These are phyloP conservation scores for Prochilodus magdalenae DNA, from an alignment of 2,113 vertebrate genomes.

Conservation along the genomic window DNA sequence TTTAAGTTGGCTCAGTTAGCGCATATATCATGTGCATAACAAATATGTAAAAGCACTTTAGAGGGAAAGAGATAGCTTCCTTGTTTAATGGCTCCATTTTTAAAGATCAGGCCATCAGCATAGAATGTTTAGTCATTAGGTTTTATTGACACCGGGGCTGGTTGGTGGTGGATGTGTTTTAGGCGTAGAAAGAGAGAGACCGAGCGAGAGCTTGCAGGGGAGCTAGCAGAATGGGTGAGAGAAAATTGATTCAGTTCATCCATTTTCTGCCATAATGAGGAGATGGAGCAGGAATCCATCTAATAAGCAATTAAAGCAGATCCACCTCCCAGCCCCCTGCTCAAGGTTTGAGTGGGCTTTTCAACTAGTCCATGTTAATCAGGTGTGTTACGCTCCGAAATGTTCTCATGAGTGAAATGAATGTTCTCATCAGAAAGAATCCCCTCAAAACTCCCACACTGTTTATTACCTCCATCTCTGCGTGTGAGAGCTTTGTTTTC, in stretches of 20 bases:
- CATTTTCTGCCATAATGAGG: constrained; percentile 40
- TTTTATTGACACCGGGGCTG: constrained; percentile 49
- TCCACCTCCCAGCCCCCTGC: constrained; percentile 37
- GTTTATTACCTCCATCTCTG: not conserved
- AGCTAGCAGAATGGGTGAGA: constrained; percentile 30
- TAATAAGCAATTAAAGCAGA: constrained; percentile 56
- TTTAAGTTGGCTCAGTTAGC: constrained; percentile 52
- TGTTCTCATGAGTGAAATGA: constrained; percentile 20
- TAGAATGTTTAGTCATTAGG: constrained; percentile 49
- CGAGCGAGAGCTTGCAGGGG: constrained; percentile 16
- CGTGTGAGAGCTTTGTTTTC: no score
- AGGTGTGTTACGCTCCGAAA: constrained; percentile 25
- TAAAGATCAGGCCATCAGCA: constrained; percentile 51
- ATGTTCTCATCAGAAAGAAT: constrained; percentile 32
- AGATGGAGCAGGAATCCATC: constrained; percentile 44
- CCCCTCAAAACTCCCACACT: constrained; percentile 8
- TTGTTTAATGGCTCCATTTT: constrained; percentile 53
- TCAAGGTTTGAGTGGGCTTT: constrained; percentile 34
- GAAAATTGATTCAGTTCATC: constrained; percentile 43
- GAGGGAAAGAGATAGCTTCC: constrained; percentile 42
- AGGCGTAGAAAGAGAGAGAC: constrained; percentile 17
- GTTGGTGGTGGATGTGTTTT: constrained; percentile 36
- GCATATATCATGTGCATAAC: constrained; percentile 42
- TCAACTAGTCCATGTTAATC: constrained; percentile 50
- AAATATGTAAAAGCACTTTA: constrained; percentile 48